Base-by-base conservation (phyloP, 2,113 vertebrate species). In the Centrocercus urophasianus region DNA sequence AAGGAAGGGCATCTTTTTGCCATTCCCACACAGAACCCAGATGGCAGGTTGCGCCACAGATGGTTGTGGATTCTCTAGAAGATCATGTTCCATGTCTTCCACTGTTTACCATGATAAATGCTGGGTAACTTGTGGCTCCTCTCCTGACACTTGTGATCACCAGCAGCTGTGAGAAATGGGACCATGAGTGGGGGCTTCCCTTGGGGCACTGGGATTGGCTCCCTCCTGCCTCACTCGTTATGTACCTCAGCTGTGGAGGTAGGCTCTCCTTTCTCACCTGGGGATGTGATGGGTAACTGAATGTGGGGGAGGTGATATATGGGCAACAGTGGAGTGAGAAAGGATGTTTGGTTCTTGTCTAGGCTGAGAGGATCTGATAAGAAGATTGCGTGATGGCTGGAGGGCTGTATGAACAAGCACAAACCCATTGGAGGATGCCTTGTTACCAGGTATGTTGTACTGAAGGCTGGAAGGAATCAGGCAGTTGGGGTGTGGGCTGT, bases 91-190 rank as follows among this genome's bases (percentile, higher is more conserved):
- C 50, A 42, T 42, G 30, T 69, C 40, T 75, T 22, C 50, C 15
- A 4, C 30, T 76, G 2, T 38, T 60, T 50, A 18, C 54, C 16
- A 34, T 27, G 18, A 8, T 0, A 2, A 8, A 2, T 36, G 52
- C 52, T 56, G 52, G n/a, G 2, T 22, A 57, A 19, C 34, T 11
- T 0, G 2, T 11, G 21, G 17, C 18, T 20, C 43, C 4, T 2
- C 30, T 74, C 28, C 65, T 22, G 4, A 63, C 15, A 40, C 36
- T 0, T 1, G 30, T 16, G 67, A 50, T 1, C 1, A 20, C 59
- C 76, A 36, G 11, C 24, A 25, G 30, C 36, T 4, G 0, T 10
- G 3, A n/a, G 59, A 42, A 66, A 17, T 36, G 11, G 1, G 27
- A 20, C 63, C 72, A n/a, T 7, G 27, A 24, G n/a, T n/a, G 2